Conservation (phyloP, 1,140 invertebrate genomes). For the Paracyclopina nana region DNA sequence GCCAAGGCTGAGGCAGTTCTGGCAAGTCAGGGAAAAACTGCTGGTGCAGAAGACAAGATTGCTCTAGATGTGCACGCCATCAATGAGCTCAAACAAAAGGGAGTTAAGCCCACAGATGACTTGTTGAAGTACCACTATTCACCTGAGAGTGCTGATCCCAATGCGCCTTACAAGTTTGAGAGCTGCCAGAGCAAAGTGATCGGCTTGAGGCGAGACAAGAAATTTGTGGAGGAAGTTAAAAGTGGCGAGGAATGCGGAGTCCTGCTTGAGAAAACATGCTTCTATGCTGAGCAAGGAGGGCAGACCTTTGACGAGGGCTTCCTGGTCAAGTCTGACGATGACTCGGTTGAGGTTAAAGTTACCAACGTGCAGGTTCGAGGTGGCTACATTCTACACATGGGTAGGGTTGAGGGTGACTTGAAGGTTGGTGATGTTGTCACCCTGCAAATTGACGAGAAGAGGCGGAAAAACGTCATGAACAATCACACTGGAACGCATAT, state of each 20-base stretch:
- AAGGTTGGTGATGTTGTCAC: slow-evolving; percentile 66
- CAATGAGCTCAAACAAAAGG: slow-evolving; percentile 51
- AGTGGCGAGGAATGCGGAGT: slow-evolving; percentile 78
- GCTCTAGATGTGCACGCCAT: slow-evolving; percentile 89
- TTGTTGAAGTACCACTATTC: slow-evolving; percentile 4
- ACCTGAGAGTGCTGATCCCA: slow-evolving; percentile 9
- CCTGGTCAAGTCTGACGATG: slow-evolving; percentile 35
- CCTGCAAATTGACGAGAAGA: slow-evolving; percentile 54
- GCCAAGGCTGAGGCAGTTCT: slow-evolving; percentile 74
- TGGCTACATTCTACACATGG: slow-evolving; percentile 87
- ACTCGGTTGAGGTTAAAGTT: slow-evolving; percentile 71
- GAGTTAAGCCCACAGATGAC: slow-evolving; percentile 1
- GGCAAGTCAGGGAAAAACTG: slow-evolving; percentile 46
- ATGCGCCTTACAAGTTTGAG: slow-evolving; percentile 28
- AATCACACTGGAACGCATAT: slow-evolving; percentile 98
- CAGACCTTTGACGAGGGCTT: slow-evolving; percentile 96
- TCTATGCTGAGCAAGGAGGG: slow-evolving; percentile 95
- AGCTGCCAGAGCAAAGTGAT: slow-evolving; percentile 31
- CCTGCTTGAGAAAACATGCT: slow-evolving; percentile 69
- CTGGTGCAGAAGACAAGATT: slow-evolving; percentile 51
- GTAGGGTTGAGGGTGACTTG: slow-evolving; percentile 49
- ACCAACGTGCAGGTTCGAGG: slow-evolving; percentile 88
- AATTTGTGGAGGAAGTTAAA: slow-evolving; percentile 63
- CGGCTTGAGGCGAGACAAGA: slow-evolving; percentile 45
- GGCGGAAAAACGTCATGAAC: slow-evolving; percentile 78